A percentile compares a stretch with the other conserved stretches of the same genome.
phyloP scores from a whole-genome alignment of 37 sponge, comb jelly and placozoan genomes.

The Aphrocallistes beatrix region DNA sequence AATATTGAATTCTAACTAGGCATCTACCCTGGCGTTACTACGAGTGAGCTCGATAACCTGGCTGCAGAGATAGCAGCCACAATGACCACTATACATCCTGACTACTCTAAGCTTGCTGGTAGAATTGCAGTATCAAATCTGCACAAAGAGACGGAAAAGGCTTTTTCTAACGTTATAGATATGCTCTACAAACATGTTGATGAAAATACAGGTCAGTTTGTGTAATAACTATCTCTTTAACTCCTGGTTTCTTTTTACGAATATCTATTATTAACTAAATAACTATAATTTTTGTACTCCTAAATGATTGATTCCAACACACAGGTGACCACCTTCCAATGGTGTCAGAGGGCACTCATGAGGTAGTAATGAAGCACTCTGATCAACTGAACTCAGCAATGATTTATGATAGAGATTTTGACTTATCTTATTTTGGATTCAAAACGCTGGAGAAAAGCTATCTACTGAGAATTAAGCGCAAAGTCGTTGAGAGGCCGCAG shows the following conservation, averaged over 20 bases:
- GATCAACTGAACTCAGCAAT: slow-evolving; percentile 84
- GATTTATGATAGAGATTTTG: slow-evolving; percentile 86
- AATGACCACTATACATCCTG: slow-evolving; percentile 95
- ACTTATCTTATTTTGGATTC: slow-evolving; percentile 92
- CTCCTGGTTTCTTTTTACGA: no score
- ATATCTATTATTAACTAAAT: no score
- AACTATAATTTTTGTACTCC: no score
- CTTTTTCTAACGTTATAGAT: slow-evolving; percentile 33
- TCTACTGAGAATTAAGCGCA: slow-evolving; percentile 78
- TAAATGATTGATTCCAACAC: no score
- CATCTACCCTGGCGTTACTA: slow-evolving; percentile 85
- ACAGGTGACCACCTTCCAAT: slow-evolving; percentile 53
- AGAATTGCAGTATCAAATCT: slow-evolving; percentile 92
- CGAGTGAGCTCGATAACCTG: slow-evolving; percentile 94
- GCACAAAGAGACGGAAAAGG: slow-evolving; percentile 96
- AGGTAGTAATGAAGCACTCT: slow-evolving; percentile 54
- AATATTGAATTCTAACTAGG: slow-evolving; percentile 24
- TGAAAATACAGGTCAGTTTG: background rate
- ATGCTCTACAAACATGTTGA: background rate
- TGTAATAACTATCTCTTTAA: no score
- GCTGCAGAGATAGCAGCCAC: slow-evolving; percentile 97
- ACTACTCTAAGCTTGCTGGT: slow-evolving; percentile 94
- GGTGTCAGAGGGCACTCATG: slow-evolving; percentile 60
- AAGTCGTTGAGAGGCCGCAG: slow-evolving; percentile 97
- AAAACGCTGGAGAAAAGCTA: slow-evolving; percentile 97